A percentile compares a stretch with the other conserved stretches of the same genome.
These are phyloP conservation scores for Venturia canescens DNA, from an alignment of 1,140 invertebrate species.

Conservation along the genomic window DNA sequence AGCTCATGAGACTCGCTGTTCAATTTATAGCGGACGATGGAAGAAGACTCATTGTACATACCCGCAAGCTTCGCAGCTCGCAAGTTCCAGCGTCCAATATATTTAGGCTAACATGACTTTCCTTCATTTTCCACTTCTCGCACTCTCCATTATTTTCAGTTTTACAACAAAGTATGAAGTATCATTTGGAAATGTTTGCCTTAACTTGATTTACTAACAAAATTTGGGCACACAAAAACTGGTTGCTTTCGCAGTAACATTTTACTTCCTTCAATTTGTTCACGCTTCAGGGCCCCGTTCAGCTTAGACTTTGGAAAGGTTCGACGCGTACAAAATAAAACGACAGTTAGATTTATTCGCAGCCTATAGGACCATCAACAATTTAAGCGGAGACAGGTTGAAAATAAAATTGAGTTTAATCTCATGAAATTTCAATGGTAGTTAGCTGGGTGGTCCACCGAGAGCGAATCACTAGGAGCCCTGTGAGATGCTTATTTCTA, in stretches of 20 bases:
- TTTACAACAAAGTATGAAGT: no score
- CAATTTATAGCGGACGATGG: slow-evolving; percentile 2
- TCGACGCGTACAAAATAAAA: no score
- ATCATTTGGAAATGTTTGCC: neutral
- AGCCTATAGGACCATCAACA: no score
- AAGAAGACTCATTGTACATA: neutral
- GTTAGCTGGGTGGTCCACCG: slow-evolving; percentile 30
- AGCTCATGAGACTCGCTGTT: slow-evolving; percentile 11
- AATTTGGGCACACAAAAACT: no score
- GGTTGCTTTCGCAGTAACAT: no score
- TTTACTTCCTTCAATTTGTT: no score
- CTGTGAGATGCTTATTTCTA: slow-evolving; percentile 10
- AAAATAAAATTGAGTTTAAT: no score
- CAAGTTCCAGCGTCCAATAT: slow-evolving; percentile 14
- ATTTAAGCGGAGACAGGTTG: no score
- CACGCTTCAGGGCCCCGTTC: neutral
- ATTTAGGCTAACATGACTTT: neutral
- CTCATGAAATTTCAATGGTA: slow-evolving; percentile 2
- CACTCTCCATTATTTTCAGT: neutral
- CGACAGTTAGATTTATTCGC: no score
- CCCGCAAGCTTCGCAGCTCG: slow-evolving; percentile 8
- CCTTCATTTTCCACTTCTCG: neutral
- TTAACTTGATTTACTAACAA: no score
- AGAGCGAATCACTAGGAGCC: neutral
- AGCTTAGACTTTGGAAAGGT: no score